Evolutionary conservation across 2,797 vertebrate genomes (phyloP).

Genomic region (Cichlasoma orientale): DNA sequence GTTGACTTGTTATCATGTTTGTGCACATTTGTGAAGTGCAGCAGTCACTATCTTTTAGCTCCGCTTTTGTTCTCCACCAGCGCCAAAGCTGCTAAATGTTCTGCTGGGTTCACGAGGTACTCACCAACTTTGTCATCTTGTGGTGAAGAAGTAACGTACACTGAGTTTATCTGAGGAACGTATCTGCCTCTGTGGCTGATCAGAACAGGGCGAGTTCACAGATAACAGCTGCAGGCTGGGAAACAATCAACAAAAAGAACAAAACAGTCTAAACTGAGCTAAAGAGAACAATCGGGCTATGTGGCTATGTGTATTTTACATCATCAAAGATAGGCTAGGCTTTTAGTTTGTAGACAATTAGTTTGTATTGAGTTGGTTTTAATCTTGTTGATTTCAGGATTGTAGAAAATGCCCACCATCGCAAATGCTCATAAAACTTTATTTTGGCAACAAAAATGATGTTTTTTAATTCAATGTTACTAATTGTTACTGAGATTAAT

Average conservation of each 20-base stretch:
- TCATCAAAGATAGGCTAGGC: not conserved
- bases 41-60: not conserved
- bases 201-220: not conserved
- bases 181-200: not conserved
- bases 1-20: not conserved
- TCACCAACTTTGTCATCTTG: not conserved
- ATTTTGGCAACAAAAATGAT: no score
- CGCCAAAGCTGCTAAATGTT: not conserved
- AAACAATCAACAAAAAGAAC: not conserved
- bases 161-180: not conserved
- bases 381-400: not conserved
- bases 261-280: not conserved
- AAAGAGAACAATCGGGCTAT: not conserved
- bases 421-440: not conserved
- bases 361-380: not conserved
- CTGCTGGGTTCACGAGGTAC: not conserved
- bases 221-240: not conserved
- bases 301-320: not conserved
- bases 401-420: not conserved
- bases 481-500: not conserved
- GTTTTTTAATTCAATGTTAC: not conserved
- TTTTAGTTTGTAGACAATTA: not conserved
- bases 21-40: not conserved
- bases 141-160: not conserved
- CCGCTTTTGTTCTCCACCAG: not conserved